phyloP scores from a whole-genome alignment of 2,888 invertebrate genomes.

The Xestia c-nigrum region DNA sequence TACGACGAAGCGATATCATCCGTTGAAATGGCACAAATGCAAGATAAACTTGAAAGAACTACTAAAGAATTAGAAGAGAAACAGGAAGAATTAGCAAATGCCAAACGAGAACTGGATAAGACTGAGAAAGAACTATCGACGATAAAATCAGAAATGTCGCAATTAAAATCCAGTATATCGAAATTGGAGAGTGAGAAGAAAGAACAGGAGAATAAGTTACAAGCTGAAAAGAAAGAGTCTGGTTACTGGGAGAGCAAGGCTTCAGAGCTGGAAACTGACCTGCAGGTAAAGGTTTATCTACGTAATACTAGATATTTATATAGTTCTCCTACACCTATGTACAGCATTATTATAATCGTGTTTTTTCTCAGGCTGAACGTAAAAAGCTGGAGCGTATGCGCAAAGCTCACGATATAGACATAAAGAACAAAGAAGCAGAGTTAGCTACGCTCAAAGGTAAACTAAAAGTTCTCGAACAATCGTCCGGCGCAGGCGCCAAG shows the following conservation, averaged over 20 bases:
- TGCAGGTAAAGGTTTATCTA: slow-evolving; percentile 82
- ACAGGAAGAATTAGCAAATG: slow-evolving; percentile 78
- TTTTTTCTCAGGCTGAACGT: slow-evolving; percentile 89
- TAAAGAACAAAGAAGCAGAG: slow-evolving; percentile 94
- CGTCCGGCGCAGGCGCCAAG: slow-evolving; percentile 91
- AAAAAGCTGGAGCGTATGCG: slow-evolving; percentile 93
- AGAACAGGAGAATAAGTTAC: slow-evolving; percentile 91
- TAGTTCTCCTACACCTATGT: no score
- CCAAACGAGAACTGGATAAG: slow-evolving; percentile 82
- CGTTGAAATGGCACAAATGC: slow-evolving; percentile 88
- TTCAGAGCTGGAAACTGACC: slow-evolving; percentile 91
- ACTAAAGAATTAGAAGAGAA: slow-evolving; percentile 82
- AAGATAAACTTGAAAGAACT: slow-evolving; percentile 83
- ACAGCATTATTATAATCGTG: slow-evolving; percentile 1
- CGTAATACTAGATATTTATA: not conserved
- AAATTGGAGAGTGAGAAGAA: slow-evolving; percentile 90
- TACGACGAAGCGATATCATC: slow-evolving; percentile 87
- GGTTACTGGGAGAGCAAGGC: slow-evolving; percentile 92
- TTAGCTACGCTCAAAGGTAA: slow-evolving; percentile 94
- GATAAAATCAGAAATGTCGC: slow-evolving; percentile 83
- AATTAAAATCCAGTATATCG: slow-evolving; percentile 84
- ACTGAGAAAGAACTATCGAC: slow-evolving; percentile 86
- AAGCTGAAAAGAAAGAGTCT: slow-evolving; percentile 91
- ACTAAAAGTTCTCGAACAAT: slow-evolving; percentile 92
- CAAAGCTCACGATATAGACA: slow-evolving; percentile 93